These are phyloP conservation scores for Pteruthius melanotis DNA, from an alignment of 2,113 vertebrate genomes.

Conservation along the genomic window DNA sequence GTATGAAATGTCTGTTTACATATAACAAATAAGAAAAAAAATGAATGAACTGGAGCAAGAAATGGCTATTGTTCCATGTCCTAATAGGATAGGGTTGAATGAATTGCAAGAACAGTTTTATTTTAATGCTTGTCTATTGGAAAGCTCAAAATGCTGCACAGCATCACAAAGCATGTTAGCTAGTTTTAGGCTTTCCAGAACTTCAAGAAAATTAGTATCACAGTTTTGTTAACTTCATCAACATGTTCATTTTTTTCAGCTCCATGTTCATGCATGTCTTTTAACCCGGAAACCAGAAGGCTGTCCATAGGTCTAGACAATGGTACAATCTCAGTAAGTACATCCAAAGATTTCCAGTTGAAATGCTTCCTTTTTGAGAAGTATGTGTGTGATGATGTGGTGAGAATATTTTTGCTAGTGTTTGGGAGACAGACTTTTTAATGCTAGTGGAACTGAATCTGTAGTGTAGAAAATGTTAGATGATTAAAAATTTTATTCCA, in stretches of 20 bases:
- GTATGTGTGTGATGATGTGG: constrained; percentile 43
- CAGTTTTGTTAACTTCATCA: constrained; percentile 77
- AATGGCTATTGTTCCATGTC: neutral
- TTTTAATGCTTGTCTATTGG: neutral
- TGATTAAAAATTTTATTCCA: neutral
- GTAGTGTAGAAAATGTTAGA: neutral
- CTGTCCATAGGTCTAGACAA: constrained; percentile 95
- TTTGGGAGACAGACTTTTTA: constrained; percentile 19
- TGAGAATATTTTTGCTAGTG: constrained; percentile 42
- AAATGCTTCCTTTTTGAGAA: constrained; percentile 65
- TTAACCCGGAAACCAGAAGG: constrained; percentile 97
- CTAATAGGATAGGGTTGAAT: neutral
- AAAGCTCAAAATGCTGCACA: neutral
- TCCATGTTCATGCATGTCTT: constrained; percentile 95
- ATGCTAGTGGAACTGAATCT: neutral
- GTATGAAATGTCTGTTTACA: neutral
- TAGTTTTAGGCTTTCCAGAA: constrained; percentile 57
- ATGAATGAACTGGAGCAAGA: neutral
- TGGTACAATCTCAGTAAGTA: constrained; percentile 93
- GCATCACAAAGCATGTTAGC: constrained; percentile 9
- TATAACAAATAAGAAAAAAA: neutral
- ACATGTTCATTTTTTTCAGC: constrained; percentile 85
- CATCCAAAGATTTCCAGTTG: constrained; percentile 72
- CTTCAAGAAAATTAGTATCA: constrained; percentile 16
- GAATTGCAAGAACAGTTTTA: neutral